Evolutionary conservation across 2,888 invertebrate species (phyloP), one percentile per base, ranked within the genome.

Genomic region (Drosophila basisetae): DNA sequence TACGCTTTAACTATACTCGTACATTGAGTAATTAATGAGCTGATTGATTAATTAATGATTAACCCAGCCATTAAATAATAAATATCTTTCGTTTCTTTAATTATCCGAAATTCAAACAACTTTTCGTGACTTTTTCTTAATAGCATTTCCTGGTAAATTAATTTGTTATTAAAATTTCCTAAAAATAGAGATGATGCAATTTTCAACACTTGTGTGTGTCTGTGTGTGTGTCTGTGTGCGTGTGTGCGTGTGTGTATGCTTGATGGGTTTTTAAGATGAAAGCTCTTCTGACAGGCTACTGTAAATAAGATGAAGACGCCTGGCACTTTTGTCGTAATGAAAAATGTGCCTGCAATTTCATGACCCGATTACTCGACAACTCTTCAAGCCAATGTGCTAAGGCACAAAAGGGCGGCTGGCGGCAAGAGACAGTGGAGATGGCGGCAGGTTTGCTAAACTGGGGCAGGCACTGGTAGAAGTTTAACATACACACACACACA

Each of bases 331-430:
- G 63, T 39, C 73, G 66, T 79, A 79, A 80, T 78, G 82, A 80
- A 80, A 81, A 84, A 47, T 70, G 71, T 64, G 73, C 62, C 77
- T 76, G 89, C 76, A 86, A 74, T 80, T 82, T 83, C 63, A 80
- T 85, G 89, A 89, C 89, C 89, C 87, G 80, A 89, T 87, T 86
- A 83, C 76, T 64, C 67, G 80, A 70, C 80, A 64, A 71, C 79
- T 78, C 81, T 69, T 80, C 67, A 79, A 54, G 79, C 73, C 59
- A 59, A 22, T 35, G 65, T 35, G 39, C 58, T 41, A 53, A 60
- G n/a, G 58, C 39, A 7, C 37, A 30, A 33, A 18, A 25, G 13
- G 33, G 31, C 39, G 4, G 31, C 2, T n/a, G 31, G 28, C 47
- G 41, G 47, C 28, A 11, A 22, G 10, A 9, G 50, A 11, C 9